Base-by-base conservation (phyloP, 2,113 vertebrate species). In the Rhinopomastus cyanomelas region DNA sequence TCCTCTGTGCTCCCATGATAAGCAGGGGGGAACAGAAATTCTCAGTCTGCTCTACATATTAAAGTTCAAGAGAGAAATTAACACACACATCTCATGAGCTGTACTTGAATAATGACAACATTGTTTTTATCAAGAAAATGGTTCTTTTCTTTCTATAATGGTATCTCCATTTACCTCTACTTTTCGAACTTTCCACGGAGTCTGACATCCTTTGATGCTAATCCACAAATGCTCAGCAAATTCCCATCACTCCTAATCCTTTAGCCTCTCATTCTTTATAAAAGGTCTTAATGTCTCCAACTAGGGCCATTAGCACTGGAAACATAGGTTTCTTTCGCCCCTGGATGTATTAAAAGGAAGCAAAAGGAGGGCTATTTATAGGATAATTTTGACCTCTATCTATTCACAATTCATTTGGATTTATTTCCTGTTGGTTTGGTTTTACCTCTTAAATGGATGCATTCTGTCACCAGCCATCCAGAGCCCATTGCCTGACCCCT, bases 51-150 rank as follows among this genome's bases (percentile, higher is more conserved):
- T 90, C 85, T 92, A 14, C 79, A 90, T 90, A 87, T 93, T 92
- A 76, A 90, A 87, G 87, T 95, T 94, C 85, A 90, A 87, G 51
- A 89, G 30, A 87, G 13, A 92, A 92, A 94, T 94, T 93, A 92
- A 82, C 78, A 89, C 79, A 66, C n/a, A 27, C 44, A 71, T 88
- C 72, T 87, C 94, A 94, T 85, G 64, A 89, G 60, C 42, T 81
- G 16, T 30, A 90, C 87, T 93, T 79, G 81, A 42, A 93, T 80
- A 95, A 77, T 30, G 68, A 81, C 77, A 93, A 64, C 60, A 82
- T 76, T 89, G 90, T 85, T 93, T 93, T 82, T 68, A 73, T 65
- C 62, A 62, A 66, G 79, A 62, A 90, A 96, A 89, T 76, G 30
- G 44, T 86, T 48, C 5, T 87, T 92, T 92, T 89, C 7, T 17